Percentiles rank a stretch among this genome's conserved stretches.
These are phyloP conservation scores for Fragariocoptes setiger DNA, from an alignment of 1,140 invertebrate species.

Conservation along the genomic window DNA sequence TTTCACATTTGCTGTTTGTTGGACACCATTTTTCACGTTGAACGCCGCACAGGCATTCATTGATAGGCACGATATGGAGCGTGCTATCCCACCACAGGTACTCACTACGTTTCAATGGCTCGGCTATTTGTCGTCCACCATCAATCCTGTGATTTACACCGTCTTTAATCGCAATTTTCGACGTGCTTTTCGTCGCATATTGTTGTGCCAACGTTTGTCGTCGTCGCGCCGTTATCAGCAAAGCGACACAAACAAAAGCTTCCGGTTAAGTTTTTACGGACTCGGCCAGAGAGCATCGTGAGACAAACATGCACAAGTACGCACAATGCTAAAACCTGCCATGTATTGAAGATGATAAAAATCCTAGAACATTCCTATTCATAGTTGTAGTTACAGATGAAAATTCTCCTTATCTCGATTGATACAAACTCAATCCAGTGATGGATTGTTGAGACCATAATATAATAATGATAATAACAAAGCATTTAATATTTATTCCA, in stretches of 20 bases:
- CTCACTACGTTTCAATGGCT: slow-evolving; percentile 33
- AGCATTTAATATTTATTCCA: no score
- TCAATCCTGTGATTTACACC: slow-evolving; percentile 38
- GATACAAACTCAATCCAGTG: no score
- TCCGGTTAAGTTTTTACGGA: not conserved
- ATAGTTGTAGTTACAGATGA: no score
- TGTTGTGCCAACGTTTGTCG: slow-evolving; percentile 26
- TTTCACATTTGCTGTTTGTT: slow-evolving; percentile 65
- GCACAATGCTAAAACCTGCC: slow-evolving; percentile 5
- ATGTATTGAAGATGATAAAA: no score
- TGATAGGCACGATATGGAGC: slow-evolving; percentile 12
- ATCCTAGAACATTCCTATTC: no score
- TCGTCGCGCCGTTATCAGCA: not conserved
- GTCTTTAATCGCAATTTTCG: slow-evolving; percentile 76
- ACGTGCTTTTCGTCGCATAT: slow-evolving; percentile 54
- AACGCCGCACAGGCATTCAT: slow-evolving; percentile 45
- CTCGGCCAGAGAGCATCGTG: no score
- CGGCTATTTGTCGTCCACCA: slow-evolving; percentile 65
- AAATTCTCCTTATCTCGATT: no score
- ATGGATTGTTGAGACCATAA: no score
- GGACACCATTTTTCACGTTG: slow-evolving; percentile 68
- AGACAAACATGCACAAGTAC: no score
- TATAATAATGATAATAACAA: no score
- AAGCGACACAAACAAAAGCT: not conserved
- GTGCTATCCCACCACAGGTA: slow-evolving; percentile 40